Percentiles rank a stretch among this genome's conserved stretches.
phyloP scores from a whole-genome alignment of 2,888 invertebrate genomes.

The Philhelius pedissequus region DNA sequence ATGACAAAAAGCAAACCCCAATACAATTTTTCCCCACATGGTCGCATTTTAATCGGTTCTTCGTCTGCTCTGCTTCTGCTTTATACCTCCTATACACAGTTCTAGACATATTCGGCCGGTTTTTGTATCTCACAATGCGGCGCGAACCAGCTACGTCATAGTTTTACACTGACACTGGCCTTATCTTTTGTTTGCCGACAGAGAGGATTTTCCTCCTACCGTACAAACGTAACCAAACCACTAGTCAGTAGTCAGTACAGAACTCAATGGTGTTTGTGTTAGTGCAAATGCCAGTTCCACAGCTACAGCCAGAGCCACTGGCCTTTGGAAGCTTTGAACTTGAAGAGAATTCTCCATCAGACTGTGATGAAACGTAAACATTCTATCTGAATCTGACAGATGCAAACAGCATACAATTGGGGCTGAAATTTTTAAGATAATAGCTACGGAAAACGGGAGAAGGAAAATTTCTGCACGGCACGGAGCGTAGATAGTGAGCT shows the following conservation, averaged over 20 bases:
- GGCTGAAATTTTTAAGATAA: background rate
- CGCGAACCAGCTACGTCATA: constrained; percentile 33
- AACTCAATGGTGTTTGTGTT: too few species aligned
- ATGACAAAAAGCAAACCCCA: constrained; percentile 58
- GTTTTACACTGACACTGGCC: constrained; percentile 38
- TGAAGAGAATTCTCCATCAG: constrained; percentile 43
- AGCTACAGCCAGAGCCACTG: background rate
- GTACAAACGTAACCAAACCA: background rate
- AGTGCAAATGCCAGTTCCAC: background rate
- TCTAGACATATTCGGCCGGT: constrained; percentile 48
- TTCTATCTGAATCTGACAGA: constrained; percentile 24
- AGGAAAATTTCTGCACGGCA: constrained; percentile 35
- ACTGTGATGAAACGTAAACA: constrained; percentile 8
- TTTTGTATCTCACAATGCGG: constrained; percentile 10
- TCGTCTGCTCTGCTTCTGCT: constrained; percentile 2
- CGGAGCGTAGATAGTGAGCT: background rate
- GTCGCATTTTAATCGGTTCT: constrained; percentile 62
- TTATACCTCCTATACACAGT: constrained; percentile 19
- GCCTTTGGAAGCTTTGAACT: constrained; percentile 65
- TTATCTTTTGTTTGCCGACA: constrained; percentile 65
- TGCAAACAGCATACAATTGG: background rate
- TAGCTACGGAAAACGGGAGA: background rate
- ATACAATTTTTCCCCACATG: constrained; percentile 60
- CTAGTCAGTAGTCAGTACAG: background rate
- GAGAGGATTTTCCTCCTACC: constrained; percentile 44